These are phyloP conservation scores for Apis laboriosa DNA, from an alignment of 1,140 invertebrate genomes.

Conservation along the genomic window DNA sequence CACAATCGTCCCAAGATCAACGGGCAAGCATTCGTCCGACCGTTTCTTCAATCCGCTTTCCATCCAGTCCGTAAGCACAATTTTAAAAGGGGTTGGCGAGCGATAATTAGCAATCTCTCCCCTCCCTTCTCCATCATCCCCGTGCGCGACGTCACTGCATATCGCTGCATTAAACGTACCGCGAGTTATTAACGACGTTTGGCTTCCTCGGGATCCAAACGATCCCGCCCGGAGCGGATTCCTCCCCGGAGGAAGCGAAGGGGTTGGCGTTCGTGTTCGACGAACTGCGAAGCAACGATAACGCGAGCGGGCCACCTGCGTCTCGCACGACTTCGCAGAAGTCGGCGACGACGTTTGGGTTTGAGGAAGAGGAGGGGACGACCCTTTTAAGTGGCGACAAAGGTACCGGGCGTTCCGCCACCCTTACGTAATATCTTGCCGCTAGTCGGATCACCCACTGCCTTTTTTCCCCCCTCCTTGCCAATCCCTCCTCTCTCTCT, in stretches of 20 bases:
- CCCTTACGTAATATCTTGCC: slow-evolving; percentile 46
- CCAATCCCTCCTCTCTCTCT: background rate
- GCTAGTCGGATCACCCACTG: slow-evolving; percentile 26
- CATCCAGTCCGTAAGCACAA: too few relatives aligned
- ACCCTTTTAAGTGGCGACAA: slow-evolving; percentile 50
- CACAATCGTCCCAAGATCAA: background rate
- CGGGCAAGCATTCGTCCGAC: background rate
- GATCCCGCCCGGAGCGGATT: slow-evolving; percentile 58
- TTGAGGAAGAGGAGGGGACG: background rate
- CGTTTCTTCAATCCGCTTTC: background rate
- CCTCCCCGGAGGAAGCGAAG: slow-evolving; percentile 32
- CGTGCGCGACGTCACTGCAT: slow-evolving; percentile 22
- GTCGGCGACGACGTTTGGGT: slow-evolving; percentile 38
- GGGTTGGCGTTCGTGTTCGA: slow-evolving; percentile 50
- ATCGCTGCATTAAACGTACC: slow-evolving; percentile 69
- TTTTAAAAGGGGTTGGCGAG: background rate
- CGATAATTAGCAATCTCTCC: slow-evolving; percentile 19
- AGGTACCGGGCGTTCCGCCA: slow-evolving; percentile 27
- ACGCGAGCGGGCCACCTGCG: slow-evolving; percentile 42
- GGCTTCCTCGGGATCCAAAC: slow-evolving; percentile 65
- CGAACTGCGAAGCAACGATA: slow-evolving; percentile 61
- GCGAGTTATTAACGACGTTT: slow-evolving; percentile 74
- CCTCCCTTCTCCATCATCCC: slow-evolving; percentile 27
- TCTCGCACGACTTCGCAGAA: slow-evolving; percentile 40
- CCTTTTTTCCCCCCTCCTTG: slow-evolving; percentile 20